Evolutionary conservation across 2,888 invertebrate species (phyloP), one percentile per base, ranked within the genome.

Genomic region (Drosophila prolongata): DNA sequence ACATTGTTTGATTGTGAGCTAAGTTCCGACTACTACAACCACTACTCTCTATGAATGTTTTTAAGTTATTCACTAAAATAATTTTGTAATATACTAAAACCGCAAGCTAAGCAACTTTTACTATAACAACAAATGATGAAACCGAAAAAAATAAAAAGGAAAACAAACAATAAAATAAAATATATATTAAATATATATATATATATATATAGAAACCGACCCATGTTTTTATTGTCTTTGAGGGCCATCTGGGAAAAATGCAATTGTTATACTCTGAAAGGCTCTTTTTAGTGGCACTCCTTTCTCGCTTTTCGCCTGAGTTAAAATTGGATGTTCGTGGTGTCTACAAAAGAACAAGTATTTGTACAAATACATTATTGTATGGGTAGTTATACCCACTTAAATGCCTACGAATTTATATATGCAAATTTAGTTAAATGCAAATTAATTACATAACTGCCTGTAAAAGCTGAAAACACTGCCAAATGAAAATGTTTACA

Each of bases 381-480:
- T 46, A 58, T 46, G 53, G 60, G 55, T 61, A 19, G 73, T 72
- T 47, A 60, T 62, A 59, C 47, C 58, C 66, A 67, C 58, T 56
- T 53, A 58, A 74, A 83, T 66, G 77, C 79, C 70, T 65, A 46
- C 64, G 69, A 75, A 88, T 85, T 89, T 86, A 87, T 80, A 80
- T 89, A 82, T 79, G 83, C 77, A 90, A 89, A 88, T 82, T 85
- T 86, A 84, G 77, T 90, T 89, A 78, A 86, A 89, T 86, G 76
- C 82, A 77, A 89, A 85, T 89, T 88, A 90, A 90, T 88, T 88
- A 79, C 65, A 79, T 68, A 81, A 73, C 85, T 67, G 87, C 75
- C 73, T 72, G 60, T 75, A 73, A 75, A 77, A 67, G 67, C 78
- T 71, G 76, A 68, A 78, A 80, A 78, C 64, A 60, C 71, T 67